Base-by-base conservation (phyloP, 2,797 vertebrate genomes). In the Halcyon leucocephala region DNA sequence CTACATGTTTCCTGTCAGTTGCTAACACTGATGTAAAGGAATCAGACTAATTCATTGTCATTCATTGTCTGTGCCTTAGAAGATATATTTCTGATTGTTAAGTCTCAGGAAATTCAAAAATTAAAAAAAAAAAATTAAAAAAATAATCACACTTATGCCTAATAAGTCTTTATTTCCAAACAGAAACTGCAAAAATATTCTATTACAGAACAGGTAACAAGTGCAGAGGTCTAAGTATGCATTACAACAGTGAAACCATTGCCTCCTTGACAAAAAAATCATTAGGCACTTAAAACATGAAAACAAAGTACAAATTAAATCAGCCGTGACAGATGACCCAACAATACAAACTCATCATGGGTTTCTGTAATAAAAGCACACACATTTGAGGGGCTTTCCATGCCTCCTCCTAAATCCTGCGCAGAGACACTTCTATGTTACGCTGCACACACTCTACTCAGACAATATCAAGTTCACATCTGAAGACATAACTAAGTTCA, bases 271-370 rank as follows among this genome's bases (percentile, higher is more conserved):
- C 95, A 83, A 96, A 79, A 79, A 95, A 95, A 93, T 77, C 78
- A 95, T 95, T 87, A 97, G 96, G 96, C 96, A 97, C 96, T 97
- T 97, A 90, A 95, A 96, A 93, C 91, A 90, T 92, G 94, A 94
- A 91, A 96, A 89, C 78, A 90, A 90, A 92, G 41, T 82, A 92
- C 89, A 94, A 95, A 84, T 82, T 82, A 85, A 90, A 90, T 74
- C 67, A 91, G 90, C 76, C 37, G 3, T 72, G 82, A 82, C 49
- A 87, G 76, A 95, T 89, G 62, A 94, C 46, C 93, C 83, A 96
- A 87, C 67, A 62, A 52, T 42, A 94, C 48, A 82, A 80, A 42
- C 80, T 93, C 42, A 85, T 70, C 81, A 81, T 49, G 37, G 13
- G 85, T 92, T 95, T 90, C 93, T 83, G 86, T 78, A 96, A 88